Evolutionary conservation across 2,113 vertebrate genomes (phyloP).

Genomic region (Suricata suricatta): DNA sequence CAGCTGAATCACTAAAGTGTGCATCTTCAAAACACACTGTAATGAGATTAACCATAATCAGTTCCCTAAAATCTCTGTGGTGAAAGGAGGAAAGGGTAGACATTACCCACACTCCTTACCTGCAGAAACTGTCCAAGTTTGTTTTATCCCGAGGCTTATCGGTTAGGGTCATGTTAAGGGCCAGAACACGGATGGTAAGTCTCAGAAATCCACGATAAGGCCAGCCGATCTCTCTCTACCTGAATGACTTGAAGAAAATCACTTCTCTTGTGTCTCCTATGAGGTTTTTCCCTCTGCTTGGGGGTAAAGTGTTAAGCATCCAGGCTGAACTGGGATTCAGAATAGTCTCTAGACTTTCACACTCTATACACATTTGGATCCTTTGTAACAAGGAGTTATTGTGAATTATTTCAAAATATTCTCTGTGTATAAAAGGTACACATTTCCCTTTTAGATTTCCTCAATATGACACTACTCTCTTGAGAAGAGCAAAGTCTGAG

Average conservation of each 20-base stretch:
- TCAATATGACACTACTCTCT: neutral
- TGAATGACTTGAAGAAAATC: neutral
- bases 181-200: neutral
- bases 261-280: neutral
- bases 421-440: neutral
- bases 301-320: neutral
- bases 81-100: neutral
- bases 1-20: neutral
- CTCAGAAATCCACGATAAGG: neutral
- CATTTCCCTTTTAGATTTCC: slow-evolving; percentile 28
- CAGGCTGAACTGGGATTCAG: neutral
- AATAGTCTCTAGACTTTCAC: neutral
- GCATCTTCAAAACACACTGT: neutral
- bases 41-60: neutral
- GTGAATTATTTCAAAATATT: neutral
- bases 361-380: neutral
- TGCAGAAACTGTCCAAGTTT: neutral
- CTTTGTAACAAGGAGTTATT: neutral
- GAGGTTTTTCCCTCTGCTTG: neutral
- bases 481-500: neutral
- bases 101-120: neutral
- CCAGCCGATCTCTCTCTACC: too few species aligned
- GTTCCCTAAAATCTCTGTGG: neutral
- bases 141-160: neutral
- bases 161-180: neutral